Base-by-base conservation (phyloP, 2,113 vertebrate species). In the Zosterops pallidus region DNA sequence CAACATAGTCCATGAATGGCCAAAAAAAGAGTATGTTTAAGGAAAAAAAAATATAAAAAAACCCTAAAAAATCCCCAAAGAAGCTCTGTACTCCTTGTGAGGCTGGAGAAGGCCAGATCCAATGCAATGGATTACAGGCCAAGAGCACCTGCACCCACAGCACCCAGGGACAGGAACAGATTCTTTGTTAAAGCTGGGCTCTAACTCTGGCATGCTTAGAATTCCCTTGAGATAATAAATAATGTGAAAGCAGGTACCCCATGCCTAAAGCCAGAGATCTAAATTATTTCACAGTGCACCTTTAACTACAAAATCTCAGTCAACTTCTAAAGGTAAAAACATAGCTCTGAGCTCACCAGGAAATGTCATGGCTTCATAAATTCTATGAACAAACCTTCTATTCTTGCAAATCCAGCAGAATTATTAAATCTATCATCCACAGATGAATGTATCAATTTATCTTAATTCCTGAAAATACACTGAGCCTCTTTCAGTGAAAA, bases 401-500 rank as follows among this genome's bases (percentile, higher is more conserved):
- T 94, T 95, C 92, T 96, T 96, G 86, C 94, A 94, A 92, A 96
- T 94, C 90, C 92, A 92, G 83, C 84, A 90, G 78, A 96, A 95
- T 97, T 97, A 97, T 97, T 95, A 93, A 87, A 97, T 97, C 95
- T 93, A 94, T 97, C 75, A 95, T 92, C 77, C 82, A 91, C 76
- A 89, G 84, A 95, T 79, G 90, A 97, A 97, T 79, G 56, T 97
- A 97, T 88, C 93, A 96, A 96, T 97, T 96, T 96, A 97, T 98
- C 97, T 96, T 97, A 96, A 98, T 97, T 98, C 97, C 96, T 96
- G 95, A 96, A 97, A 97, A 97, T 94, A 95, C 84, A 95, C 84
- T 80, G 89, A 86, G 72, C 47, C 50, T 79, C 91, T 97, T 97
- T 97, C 91, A 96, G 69, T 71, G 70, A 39, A 86, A 84, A 95